Evolutionary conservation across 1,140 invertebrate genomes (phyloP), one percentile per base, ranked within the genome.

Genomic region (Gryon sp.): DNA sequence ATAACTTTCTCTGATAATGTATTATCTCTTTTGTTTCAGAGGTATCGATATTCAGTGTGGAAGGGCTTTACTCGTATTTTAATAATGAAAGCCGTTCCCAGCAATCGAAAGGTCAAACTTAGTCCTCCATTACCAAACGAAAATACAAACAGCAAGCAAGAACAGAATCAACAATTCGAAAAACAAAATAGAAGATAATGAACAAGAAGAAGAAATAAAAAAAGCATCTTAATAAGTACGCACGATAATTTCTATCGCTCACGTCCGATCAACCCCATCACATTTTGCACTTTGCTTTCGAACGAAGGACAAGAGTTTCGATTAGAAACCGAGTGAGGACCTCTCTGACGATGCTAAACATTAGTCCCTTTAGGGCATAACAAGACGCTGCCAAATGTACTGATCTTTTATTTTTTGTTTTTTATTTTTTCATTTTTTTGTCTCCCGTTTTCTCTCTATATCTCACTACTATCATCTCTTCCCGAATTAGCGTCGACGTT

Each of bases 31-130:
- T 32, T 75, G 40, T 83, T 77, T 81, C 92, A 98, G 96, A 96
- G 90, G 92, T 95, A 81, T 97, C 96, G 80, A 96, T 98, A 90
- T 97, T 96, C 90, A 95, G 93, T 81, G 95, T 98, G 84, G 95
- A 97, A 89, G 96, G 95, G 78, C 86, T 86, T 79, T 82, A 84
- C 70, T 78, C 84, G 62, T 81, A 81, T 76, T 83, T 83, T 53
- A 84, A 87, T 73, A 86, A 76, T 80, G 69, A 22, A 87, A 81
- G 11, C 36, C 78, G 26, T 78, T 82, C 19, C 75, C 79, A 16
- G 78, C 81, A 60, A 43, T 34, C 2, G 30, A 63, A 43, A 34
- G 36, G 46, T 68, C 75, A 62, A 73, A 77, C 66, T 77, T 77
- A 77, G 62, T 62, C 43, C 65, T 59, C 45, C 57, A 50, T 50